Conservation (phyloP, 92 coral and sea anemone species). For the Epizoanthus illoricatus region DNA sequence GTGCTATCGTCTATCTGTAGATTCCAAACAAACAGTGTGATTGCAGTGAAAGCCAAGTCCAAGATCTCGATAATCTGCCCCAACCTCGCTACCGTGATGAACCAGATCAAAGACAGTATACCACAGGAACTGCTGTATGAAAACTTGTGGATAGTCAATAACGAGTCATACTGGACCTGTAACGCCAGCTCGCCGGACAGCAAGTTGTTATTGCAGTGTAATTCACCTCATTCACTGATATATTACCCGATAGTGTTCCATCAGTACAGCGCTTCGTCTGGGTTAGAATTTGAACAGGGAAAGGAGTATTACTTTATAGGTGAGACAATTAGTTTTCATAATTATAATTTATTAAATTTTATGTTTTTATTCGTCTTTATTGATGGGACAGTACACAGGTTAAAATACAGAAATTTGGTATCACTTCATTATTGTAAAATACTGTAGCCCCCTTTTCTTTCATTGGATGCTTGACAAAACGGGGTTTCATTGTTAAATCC, state of each 20-base stretch:
- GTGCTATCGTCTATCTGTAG: conserved; percentile 9
- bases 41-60: conserved; percentile 29
- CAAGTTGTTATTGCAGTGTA: conserved; percentile 4
- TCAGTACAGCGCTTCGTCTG: conserved; percentile 20
- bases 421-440: too few relatives aligned
- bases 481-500: too few relatives aligned
- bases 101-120: conserved; percentile 20
- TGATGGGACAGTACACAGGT: too few relatives aligned
- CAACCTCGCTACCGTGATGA: conserved; percentile 28
- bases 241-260: conserved; percentile 28
- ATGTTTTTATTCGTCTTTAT: too few relatives aligned
- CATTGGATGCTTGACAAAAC: too few relatives aligned
- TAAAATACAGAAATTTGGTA: too few relatives aligned
- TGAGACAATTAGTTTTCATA: not conserved
- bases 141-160: conserved; percentile 28
- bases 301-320: conserved; percentile 34
- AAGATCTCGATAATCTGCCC: conserved; percentile 34
- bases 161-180: conserved; percentile 33
- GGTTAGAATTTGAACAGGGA: conserved; percentile 26
- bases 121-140: conserved; percentile 6
- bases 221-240: conserved; percentile 5
- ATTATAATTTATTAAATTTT: too few relatives aligned
- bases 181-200: conserved; percentile 31
- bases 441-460: too few relatives aligned
- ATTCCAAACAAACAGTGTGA: conserved; percentile 14